Base-by-base conservation (phyloP, 2,888 invertebrate genomes). In the Xestia xanthographa region DNA sequence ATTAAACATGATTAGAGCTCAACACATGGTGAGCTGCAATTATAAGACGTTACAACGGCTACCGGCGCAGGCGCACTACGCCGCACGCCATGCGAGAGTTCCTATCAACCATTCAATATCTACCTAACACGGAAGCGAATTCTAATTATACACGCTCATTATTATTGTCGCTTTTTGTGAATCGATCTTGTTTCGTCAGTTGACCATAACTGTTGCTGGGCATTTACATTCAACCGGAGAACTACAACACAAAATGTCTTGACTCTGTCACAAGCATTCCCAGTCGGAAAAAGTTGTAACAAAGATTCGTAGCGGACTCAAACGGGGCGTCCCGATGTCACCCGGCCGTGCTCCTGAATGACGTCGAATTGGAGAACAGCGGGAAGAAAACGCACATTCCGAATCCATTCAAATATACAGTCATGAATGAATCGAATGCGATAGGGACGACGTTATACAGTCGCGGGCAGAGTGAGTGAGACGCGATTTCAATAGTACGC, bases 1-100 rank as follows among this genome's bases (percentile, higher is more conserved):
- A 96, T 96, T 96, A 96, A 95, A 95, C 93, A 94, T 95, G 95
- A 96, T 96, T 96, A 95, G 93, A 94, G 94, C 94, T 95, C 95
- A 95, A 94, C 95, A 96, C 95, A 95, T 95, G 94, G 94, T 91
- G 93, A 92, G 92, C 90, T 79, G 94, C 95, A 96, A 96, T 96
- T 96, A 96, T 93, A 94, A 95, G 94, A 95, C 93, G 93, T 92
- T 94, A 94, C 93, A 94, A 92, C 94, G 93, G 95, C 95, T 95
- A 95, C 95, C 90, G 92, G 91, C 90, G 93, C 92, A 86, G 91
- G 91, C 90, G 93, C 92, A 86, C 92, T 83, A 86, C 90, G 89
- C 89, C 92, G 92, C 96, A 94, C 94, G 95, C 92, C 91, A 96
- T 93, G 92, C 93, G 90, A 93, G 93, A 92, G 90, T 93, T 93